Evolutionary conservation across 1,140 invertebrate species (phyloP).

Genomic region (Leptestheria dahalacensis): DNA sequence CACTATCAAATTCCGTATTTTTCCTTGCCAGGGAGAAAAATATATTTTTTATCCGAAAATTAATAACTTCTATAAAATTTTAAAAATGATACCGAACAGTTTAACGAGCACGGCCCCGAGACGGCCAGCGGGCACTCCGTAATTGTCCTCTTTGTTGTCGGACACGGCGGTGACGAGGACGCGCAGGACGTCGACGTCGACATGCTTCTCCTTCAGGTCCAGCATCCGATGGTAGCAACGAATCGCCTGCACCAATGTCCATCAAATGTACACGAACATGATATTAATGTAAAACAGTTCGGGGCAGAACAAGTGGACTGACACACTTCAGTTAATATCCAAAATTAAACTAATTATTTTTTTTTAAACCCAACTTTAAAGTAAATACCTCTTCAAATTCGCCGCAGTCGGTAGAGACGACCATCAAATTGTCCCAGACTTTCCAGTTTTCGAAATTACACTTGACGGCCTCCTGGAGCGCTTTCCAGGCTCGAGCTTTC

Average conservation of each 20-base stretch:
- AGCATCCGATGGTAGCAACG: slow-evolving; percentile 63
- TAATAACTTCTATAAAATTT: no score
- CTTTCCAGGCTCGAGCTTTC: slow-evolving; percentile 64
- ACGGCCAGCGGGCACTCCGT: slow-evolving; percentile 24
- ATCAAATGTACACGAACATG: slow-evolving; percentile 21
- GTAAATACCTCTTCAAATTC: slow-evolving; percentile 20
- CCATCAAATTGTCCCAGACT: slow-evolving; percentile 89
- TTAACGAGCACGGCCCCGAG: slow-evolving; percentile 23
- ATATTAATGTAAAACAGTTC: no score
- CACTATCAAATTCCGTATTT: no score
- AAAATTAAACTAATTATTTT: slow-evolving; percentile 23
- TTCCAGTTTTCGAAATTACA: slow-evolving; percentile 79
- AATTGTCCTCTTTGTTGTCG: slow-evolving; percentile 41
- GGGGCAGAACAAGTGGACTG: no score
- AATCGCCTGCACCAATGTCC: slow-evolving; percentile 46
- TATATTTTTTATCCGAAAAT: no score
- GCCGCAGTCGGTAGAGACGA: slow-evolving; percentile 56
- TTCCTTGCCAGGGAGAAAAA: no score
- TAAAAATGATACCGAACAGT: slow-evolving; percentile 70
- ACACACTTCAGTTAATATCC: no score
- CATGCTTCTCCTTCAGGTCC: slow-evolving; percentile 65
- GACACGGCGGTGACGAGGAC: slow-evolving; percentile 56
- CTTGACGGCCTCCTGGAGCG: slow-evolving; percentile 74
- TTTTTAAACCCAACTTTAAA: slow-evolving; percentile 23
- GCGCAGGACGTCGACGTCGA: slow-evolving; percentile 58